Percentiles rank a stretch among this genome's conserved stretches.
Evolutionary conservation across 2,797 vertebrate species (phyloP).

Genomic region (Micropoecilia bifurca): DNA sequence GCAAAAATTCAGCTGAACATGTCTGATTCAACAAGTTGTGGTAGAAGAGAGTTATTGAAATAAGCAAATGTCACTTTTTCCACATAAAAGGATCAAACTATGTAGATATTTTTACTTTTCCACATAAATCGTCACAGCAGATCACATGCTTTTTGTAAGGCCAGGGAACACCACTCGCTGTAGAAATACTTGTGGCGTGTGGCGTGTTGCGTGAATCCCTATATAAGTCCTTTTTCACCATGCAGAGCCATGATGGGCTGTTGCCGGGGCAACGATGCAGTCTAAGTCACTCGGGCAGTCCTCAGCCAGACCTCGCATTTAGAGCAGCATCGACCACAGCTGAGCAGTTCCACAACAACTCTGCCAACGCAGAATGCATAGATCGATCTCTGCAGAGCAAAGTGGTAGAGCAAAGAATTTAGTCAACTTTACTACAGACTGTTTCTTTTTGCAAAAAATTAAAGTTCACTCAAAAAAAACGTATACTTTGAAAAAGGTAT

Average conservation of each 20-base stretch:
- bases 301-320: slow-evolving; percentile 65
- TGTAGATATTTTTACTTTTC: neutral
- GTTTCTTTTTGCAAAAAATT: neutral
- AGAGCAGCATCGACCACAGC: slow-evolving; percentile 58
- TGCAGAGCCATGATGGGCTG: slow-evolving; percentile 76
- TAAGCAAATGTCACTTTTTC: neutral
- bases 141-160: slow-evolving; percentile 4
- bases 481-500: neutral
- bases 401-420: neutral
- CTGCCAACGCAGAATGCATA: slow-evolving; percentile 46
- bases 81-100: neutral
- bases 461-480: neutral
- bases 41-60: neutral
- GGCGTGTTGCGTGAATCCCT: slow-evolving; percentile 64
- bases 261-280: slow-evolving; percentile 81
- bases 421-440: neutral
- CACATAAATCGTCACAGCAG: neutral
- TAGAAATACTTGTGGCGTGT: slow-evolving; percentile 62
- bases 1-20: slow-evolving; percentile 25
- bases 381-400: slow-evolving; percentile 19
- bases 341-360: slow-evolving; percentile 60
- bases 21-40: slow-evolving; percentile 5
- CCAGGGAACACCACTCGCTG: slow-evolving; percentile 4
- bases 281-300: slow-evolving; percentile 75
- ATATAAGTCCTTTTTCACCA: slow-evolving; percentile 64